Base-by-base conservation (phyloP, 2,888 invertebrate species). In the Chloromyia formosa region DNA sequence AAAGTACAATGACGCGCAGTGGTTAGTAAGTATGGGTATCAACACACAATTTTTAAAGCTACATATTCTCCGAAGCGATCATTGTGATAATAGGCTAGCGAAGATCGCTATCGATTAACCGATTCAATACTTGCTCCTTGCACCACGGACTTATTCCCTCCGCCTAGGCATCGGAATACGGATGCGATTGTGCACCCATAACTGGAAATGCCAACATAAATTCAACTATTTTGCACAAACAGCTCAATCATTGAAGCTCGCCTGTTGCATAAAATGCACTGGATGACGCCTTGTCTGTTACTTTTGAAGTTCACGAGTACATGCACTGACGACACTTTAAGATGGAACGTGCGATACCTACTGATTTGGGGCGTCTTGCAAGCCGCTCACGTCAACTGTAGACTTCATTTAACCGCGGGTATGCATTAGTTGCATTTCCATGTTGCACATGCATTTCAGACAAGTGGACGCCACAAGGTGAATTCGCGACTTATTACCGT, bases 271-370 rank as follows among this genome's bases (percentile, higher is more conserved):
- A 66, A 66, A 35, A 35, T 35, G 18, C 18, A 9, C 20, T 49
- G 49, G 5, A 49, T 35, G 49, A 14, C 23, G 53, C 54, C 69
- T 54, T 27, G 69, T 54, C 56, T 54, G 23, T 20, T 54, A 53
- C 23, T 54, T 54, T 54, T 12, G 12, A 58, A 18, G 58, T 42
- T 56, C 58, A 40, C 58, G 7, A 58, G 40, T 69, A 69, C 53
- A 69, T 18, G 58, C 56, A 40, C 71, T 58, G 71, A 71, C 71
- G 58, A 71, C 71, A 71, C 71, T 42, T 56, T 71, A 56, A 71
- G 71, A 71, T 71, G 40, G 58, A 27, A 71, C 71, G 71, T 71
- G 71, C 56, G 71, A 71, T 71, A 71, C 71, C 14, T 71, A 56
- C 71, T 40, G 45, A 71, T 69, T 10, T 22, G 10, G 40, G 54